Percentiles rank a stretch among this genome's conserved stretches.
phyloP scores from a whole-genome alignment of 2,113 vertebrate genomes.

The Phaethon lepturus region DNA sequence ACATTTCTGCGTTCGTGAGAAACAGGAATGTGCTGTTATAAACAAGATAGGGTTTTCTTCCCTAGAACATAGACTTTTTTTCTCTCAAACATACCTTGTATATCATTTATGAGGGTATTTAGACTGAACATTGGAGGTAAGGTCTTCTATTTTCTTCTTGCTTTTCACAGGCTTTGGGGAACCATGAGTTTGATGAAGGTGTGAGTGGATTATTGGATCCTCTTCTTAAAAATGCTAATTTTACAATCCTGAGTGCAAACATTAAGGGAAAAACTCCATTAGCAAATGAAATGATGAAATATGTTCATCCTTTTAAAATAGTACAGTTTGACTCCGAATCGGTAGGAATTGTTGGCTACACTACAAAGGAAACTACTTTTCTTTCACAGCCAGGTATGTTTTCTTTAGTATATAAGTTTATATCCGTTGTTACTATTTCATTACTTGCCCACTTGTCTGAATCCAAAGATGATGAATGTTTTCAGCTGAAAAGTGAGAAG shows the following conservation, averaged over 20 bases:
- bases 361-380: slow-evolving; percentile 86
- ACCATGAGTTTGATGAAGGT: slow-evolving; percentile 94
- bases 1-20: background rate
- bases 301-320: slow-evolving; percentile 80
- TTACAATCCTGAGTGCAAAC: slow-evolving; percentile 88
- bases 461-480: background rate
- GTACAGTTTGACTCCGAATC: slow-evolving; percentile 73
- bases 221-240: slow-evolving; percentile 81
- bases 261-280: slow-evolving; percentile 76
- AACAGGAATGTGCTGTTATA: background rate
- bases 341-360: slow-evolving; percentile 92
- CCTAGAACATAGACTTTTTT: background rate
- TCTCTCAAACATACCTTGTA: background rate
- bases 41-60: background rate
- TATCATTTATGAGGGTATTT: background rate
- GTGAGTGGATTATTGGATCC: slow-evolving; percentile 87
- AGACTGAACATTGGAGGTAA: background rate
- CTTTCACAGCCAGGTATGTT: slow-evolving; percentile 88
- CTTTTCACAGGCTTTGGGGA: slow-evolving; percentile 86
- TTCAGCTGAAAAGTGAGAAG: background rate
- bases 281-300: slow-evolving; percentile 73
- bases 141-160: slow-evolving; percentile 6
- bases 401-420: background rate
- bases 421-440: background rate
- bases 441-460: background rate